Evolutionary conservation across 2,113 vertebrate genomes (phyloP).

Genomic region (Micronisus gabar): DNA sequence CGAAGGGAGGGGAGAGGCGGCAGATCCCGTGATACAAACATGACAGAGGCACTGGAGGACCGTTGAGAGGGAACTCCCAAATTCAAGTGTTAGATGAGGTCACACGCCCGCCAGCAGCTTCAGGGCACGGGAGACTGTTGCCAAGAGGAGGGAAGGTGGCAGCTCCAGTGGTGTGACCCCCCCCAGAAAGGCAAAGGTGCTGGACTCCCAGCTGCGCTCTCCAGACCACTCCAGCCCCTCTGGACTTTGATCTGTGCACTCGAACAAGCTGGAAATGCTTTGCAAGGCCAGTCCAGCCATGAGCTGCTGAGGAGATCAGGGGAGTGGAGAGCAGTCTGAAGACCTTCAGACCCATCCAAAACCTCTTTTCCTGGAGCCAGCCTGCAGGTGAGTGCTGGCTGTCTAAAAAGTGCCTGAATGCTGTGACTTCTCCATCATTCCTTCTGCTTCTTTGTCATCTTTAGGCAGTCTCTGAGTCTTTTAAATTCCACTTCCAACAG

Average conservation of each 20-base stretch:
- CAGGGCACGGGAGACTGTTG: not conserved
- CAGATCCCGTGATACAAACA: not conserved
- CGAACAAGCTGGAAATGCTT: not conserved
- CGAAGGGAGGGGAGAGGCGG: not conserved
- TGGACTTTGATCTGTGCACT: not conserved
- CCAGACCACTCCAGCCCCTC: not conserved
- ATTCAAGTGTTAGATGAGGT: not conserved
- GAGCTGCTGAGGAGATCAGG: not conserved
- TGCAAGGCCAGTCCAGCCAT: not conserved
- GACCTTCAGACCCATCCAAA: not conserved
- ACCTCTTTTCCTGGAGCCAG: not conserved
- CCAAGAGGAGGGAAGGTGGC: not conserved
- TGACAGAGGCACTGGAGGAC: not conserved
- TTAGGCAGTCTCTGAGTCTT: not conserved
- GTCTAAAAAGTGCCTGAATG: not conserved
- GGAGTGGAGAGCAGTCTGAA: not conserved
- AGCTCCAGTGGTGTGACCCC: not conserved
- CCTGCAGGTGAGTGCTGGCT: not conserved
- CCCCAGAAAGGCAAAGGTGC: not conserved
- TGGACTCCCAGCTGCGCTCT: not conserved
- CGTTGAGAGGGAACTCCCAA: not conserved
- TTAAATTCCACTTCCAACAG: not conserved
- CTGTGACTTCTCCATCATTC: not conserved
- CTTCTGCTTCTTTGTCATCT: not conserved
- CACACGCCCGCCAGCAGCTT: fast-evolving